A percentile compares a stretch with the other conserved stretches of the same genome.
phyloP scores from a whole-genome alignment of 2,888 invertebrate species.

The Pachymerium ferrugineum region DNA sequence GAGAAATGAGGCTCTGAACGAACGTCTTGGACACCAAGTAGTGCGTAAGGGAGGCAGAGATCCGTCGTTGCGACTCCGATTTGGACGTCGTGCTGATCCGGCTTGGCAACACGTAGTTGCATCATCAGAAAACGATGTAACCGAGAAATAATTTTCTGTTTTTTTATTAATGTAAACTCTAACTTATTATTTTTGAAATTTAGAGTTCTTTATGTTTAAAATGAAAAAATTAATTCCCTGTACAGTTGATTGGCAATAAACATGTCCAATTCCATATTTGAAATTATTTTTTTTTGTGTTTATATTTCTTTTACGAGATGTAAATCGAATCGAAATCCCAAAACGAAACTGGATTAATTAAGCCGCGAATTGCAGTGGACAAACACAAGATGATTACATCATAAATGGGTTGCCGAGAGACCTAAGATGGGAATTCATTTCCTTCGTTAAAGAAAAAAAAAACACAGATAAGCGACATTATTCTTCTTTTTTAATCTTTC shows the following conservation, averaged over 20 bases:
- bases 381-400: constrained; percentile 12
- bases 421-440: no score
- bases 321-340: no score
- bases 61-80: constrained; percentile 40
- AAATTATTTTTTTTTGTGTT: no score
- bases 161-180: no score
- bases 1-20: constrained; percentile 37
- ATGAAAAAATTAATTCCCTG: no score
- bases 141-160: neutral
- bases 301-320: no score
- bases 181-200: no score
- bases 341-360: neutral
- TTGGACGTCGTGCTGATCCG: constrained; percentile 41
- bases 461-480: neutral
- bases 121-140: constrained; percentile 20
- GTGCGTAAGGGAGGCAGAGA: constrained; percentile 41
- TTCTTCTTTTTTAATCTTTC: neutral
- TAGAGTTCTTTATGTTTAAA: no score
- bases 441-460: no score
- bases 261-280: no score
- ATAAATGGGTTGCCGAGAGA: constrained; percentile 5
- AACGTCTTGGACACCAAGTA: constrained; percentile 39
- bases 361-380: neutral
- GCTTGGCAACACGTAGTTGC: constrained; percentile 37
- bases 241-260: no score